Conservation (phyloP, 2,797 vertebrate species). For the Coilia nasus region DNA sequence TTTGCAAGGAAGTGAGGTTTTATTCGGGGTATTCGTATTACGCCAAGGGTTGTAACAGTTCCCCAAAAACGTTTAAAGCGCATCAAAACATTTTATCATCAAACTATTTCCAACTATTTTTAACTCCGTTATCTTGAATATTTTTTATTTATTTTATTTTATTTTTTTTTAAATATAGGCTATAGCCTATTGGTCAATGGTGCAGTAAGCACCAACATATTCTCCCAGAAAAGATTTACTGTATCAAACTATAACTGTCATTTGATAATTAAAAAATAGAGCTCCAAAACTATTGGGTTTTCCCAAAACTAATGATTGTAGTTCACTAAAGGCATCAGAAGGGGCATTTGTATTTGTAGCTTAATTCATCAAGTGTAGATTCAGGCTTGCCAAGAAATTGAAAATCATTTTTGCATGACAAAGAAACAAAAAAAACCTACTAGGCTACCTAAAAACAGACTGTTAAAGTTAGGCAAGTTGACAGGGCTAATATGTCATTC, state of each 20-base stretch:
- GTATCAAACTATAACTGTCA: too few relatives aligned
- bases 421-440: too few relatives aligned
- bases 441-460: too few relatives aligned
- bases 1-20: slow-evolving; percentile 69
- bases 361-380: not conserved
- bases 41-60: not conserved
- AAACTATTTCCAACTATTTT: not conserved
- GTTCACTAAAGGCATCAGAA: not conserved
- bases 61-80: not conserved
- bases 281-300: too few relatives aligned
- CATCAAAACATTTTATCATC: not conserved
- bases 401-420: too few relatives aligned
- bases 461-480: too few relatives aligned
- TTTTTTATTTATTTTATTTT: not conserved
- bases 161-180: not conserved
- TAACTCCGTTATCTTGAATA: not conserved
- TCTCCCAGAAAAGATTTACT: too few relatives aligned
- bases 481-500: too few relatives aligned
- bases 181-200: not conserved
- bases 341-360: too few relatives aligned
- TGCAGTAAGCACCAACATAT: not conserved
- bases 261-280: too few relatives aligned
- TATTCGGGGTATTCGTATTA: slow-evolving; percentile 27
- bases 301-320: not conserved
- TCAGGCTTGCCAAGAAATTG: not conserved